A percentile compares a stretch with the other conserved stretches of the same genome.
Evolutionary conservation across 2,113 vertebrate species (phyloP).

Genomic region (Dendropsophus ebraccatus): DNA sequence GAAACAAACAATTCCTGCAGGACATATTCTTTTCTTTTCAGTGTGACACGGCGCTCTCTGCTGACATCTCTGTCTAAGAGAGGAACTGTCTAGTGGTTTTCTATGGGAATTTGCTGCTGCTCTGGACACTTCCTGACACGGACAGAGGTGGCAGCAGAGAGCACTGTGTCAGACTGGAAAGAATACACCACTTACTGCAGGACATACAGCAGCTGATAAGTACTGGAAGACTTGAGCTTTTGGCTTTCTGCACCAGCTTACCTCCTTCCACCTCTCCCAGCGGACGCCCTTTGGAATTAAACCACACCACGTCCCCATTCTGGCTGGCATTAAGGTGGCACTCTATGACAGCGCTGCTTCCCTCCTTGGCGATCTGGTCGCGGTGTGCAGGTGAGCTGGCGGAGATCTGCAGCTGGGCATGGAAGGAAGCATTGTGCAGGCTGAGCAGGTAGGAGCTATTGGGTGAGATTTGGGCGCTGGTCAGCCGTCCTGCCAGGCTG

Average conservation of each 20-base stretch:
- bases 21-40: no score
- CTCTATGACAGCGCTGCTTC: constrained; percentile 78
- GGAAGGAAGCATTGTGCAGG: constrained; percentile 67
- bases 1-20: no score
- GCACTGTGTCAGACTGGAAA: no score
- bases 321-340: constrained; percentile 80
- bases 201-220: no score
- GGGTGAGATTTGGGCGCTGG: constrained; percentile 70
- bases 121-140: no score
- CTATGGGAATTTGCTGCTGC: no score
- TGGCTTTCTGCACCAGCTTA: constrained; percentile 63
- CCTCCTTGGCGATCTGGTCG: constrained; percentile 84
- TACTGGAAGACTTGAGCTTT: no score
- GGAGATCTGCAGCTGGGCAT: constrained; percentile 60
- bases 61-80: no score
- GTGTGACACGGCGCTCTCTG: no score
- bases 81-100: no score
- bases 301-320: constrained; percentile 80
- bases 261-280: constrained; percentile 72
- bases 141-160: no score
- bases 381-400: constrained; percentile 65
- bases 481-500: constrained; percentile 65
- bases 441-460: constrained; percentile 53
- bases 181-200: no score
- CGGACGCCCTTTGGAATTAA: constrained; percentile 81